Base-by-base conservation (phyloP, 2,113 vertebrate genomes). In the Mixornis gularis region DNA sequence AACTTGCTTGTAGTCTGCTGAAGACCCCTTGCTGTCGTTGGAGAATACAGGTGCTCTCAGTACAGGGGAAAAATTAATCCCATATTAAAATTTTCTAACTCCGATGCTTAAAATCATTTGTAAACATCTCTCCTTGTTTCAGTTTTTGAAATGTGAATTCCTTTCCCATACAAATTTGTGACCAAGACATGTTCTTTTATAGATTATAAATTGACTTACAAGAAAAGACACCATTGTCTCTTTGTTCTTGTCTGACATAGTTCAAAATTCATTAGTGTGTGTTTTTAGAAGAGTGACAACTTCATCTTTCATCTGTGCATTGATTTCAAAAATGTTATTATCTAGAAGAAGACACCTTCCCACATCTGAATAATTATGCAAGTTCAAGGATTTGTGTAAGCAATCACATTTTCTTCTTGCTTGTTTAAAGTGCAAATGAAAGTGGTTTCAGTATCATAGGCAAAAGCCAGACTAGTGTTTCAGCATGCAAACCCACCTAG, bases 241-340 rank as follows among this genome's bases (percentile, higher is more conserved):
- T 79, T 52, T 85, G 69, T 80, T 95, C 68, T 90, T 84, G 60
- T 64, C 60, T 89, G 70, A 70, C 73, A 36, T 88, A 60, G 48
- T 85, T 94, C 3, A 10, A 90, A 94, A 92, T 95, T 85, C 79
- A 74, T 95, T 94, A 93, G 74, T 56, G n/a, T 80, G 52, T 96
- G 72, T 86, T 86, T 89, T 92, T 89, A 66, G 63, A 88, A 84
- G 86, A 87, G 79, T 43, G 46, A 94, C 26, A 89, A 52, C 91
- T 95, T 95, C 4, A 89, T 89, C 63, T 93, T 94, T 87, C 71
- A 71, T 82, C 76, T 55, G 21, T 65, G 66, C 56, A 68, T 78
- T 10, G 3, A 40, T 94, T 92, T 83, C 17, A 83, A 59, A 85
- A 77, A 63, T 56, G 13, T 17, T 72, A 53, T 24, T 76, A 44